Percentiles rank a stretch among this genome's conserved stretches.
Conservation (phyloP, 2,888 invertebrate species). For the Dorcus parallelipipedus region DNA sequence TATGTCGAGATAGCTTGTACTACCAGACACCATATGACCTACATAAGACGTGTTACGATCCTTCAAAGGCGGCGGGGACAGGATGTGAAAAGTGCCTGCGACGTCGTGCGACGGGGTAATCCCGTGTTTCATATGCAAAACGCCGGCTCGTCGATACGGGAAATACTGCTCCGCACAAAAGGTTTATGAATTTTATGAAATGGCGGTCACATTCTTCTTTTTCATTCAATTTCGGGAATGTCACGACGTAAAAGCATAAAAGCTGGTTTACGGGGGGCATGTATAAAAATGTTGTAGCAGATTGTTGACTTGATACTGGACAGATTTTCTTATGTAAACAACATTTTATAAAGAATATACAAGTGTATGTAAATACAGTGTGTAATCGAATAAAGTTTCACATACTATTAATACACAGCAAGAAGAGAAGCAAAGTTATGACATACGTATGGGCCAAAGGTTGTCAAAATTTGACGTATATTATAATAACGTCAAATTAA, state of each 20-base stretch:
- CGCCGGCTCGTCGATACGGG: slow-evolving; percentile 1
- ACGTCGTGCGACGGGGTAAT: not conserved
- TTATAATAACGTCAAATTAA: no score
- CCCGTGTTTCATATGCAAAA: slow-evolving; percentile 10
- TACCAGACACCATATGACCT: not conserved
- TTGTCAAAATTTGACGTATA: no score
- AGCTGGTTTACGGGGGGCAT: no score
- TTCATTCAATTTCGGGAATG: not conserved
- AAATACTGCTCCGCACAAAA: slow-evolving; percentile 4
- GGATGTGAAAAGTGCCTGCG: not conserved
- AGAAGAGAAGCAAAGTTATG: no score
- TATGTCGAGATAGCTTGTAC: slow-evolving; percentile 1
- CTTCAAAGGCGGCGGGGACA: not conserved
- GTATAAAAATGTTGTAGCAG: no score
- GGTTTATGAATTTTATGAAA: slow-evolving; percentile 9
- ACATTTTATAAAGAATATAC: not conserved
- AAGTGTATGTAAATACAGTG: no score
- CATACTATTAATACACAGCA: no score
- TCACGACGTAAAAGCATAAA: not conserved
- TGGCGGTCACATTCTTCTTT: not conserved
- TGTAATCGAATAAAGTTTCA: no score
- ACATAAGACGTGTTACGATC: slow-evolving; percentile 6
- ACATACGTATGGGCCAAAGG: no score
- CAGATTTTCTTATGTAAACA: not conserved
- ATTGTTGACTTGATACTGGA: no score